These are phyloP conservation scores for Drosophila prostipennis DNA, from an alignment of 2,888 invertebrate species.

Conservation along the genomic window DNA sequence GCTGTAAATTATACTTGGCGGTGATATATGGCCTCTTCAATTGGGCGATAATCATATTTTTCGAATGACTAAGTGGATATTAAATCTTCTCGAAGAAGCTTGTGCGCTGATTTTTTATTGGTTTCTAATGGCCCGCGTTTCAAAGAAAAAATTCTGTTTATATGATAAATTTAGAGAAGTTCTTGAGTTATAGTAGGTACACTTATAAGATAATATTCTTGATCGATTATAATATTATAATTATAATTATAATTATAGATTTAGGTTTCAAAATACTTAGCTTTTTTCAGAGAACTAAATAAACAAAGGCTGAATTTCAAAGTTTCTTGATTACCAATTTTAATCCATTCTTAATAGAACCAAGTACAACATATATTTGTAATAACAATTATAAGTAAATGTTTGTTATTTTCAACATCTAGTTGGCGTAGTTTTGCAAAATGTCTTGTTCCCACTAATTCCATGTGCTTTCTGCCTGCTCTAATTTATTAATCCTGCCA, in stretches of 20 bases:
- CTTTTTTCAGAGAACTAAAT: no score
- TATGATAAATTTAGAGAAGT: background rate
- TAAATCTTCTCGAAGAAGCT: conserved; percentile 2
- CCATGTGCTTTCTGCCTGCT: background rate
- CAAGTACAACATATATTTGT: no score
- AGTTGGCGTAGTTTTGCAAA: background rate
- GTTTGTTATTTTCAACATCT: no score
- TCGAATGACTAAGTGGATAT: conserved; percentile 19
- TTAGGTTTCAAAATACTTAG: no score
- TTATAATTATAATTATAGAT: no score
- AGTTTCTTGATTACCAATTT: no score
- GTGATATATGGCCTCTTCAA: conserved; percentile 18
- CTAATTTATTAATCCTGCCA: conserved; percentile 13
- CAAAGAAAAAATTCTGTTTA: background rate
- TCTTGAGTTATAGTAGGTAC: background rate
- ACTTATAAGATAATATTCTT: background rate
- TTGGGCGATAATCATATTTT: conserved; percentile 16
- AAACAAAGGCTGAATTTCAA: no score
- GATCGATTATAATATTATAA: no score
- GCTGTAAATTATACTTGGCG: conserved; percentile 49
- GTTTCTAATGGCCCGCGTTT: conserved; percentile 9
- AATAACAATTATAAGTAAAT: no score
- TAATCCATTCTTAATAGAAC: no score
- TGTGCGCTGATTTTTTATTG: conserved; percentile 3
- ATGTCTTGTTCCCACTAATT: background rate